phyloP scores from a whole-genome alignment of 92 coral and sea anemone species.

The Porites cylindrica region DNA sequence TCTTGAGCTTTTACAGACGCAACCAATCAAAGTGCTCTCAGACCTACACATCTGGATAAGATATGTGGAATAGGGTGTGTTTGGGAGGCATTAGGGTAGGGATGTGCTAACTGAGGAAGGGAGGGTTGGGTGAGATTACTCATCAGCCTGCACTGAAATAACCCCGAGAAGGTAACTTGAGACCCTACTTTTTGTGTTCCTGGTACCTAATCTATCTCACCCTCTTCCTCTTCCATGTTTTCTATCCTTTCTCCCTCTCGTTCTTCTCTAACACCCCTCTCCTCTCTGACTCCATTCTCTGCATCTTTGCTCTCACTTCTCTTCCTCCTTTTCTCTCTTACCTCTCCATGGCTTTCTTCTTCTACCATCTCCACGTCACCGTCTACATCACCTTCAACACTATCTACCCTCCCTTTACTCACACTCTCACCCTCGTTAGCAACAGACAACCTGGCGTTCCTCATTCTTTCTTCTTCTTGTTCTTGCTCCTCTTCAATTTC shows the following conservation, averaged over 20 bases:
- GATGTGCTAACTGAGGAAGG: neutral
- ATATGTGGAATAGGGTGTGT: neutral
- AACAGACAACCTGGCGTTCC: slow-evolving; percentile 77
- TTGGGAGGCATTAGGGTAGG: neutral
- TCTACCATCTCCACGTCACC: slow-evolving; percentile 70
- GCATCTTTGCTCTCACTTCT: slow-evolving; percentile 20
- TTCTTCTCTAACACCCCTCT: slow-evolving; percentile 37
- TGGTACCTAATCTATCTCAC: slow-evolving; percentile 29
- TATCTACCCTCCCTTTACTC: slow-evolving; percentile 62
- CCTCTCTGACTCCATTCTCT: slow-evolving; percentile 30
- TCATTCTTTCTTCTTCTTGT: slow-evolving; percentile 71
- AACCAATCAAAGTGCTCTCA: neutral
- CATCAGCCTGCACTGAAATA: neutral
- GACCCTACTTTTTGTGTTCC: neutral
- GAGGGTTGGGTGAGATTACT: neutral
- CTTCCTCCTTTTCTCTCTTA: slow-evolving; percentile 50
- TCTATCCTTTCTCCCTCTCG: slow-evolving; percentile 53
- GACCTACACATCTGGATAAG: neutral
- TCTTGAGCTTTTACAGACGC: no score
- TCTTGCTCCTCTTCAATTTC: slow-evolving; percentile 88
- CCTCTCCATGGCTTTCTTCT: slow-evolving; percentile 39
- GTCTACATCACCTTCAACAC: slow-evolving; percentile 38
- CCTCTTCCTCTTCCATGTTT: slow-evolving; percentile 66
- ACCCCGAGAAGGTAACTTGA: neutral
- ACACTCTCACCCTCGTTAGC: slow-evolving; percentile 77